Base-by-base conservation (phyloP, 1,140 invertebrate genomes). In the Neodiprion lecontei region DNA sequence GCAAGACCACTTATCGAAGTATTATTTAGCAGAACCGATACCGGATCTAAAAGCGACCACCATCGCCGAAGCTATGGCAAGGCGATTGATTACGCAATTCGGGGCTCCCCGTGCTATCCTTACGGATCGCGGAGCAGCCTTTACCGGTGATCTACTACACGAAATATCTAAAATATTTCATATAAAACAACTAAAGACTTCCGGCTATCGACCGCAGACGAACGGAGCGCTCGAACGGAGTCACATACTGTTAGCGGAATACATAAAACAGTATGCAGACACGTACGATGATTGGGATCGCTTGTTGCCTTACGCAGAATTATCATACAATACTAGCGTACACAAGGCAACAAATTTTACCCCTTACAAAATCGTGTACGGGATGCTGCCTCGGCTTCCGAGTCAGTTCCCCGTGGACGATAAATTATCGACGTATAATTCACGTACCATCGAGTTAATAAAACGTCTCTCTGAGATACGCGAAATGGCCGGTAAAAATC, bases 1-100 rank as follows among this genome's bases (percentile, higher is more conserved):
- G 10, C 79, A 83, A 75, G 80, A 83, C 74, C 78, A 83, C 73
- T 72, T 85, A 47, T 77, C 79, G 0, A 85, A 84, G 75, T 80
- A 77, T 75, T 78, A 75, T 8, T 28, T 67, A 5, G 79, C 80
- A 5, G 48, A 72, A 10, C 48, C 78, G 10, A 0, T 84, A 17
- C 76, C 73, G n/a, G 76, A 80, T 77, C 74, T 80, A 40, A 72
- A 76, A 66, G 74, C 81, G 21, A 72, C 72, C 66, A 79, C 79
- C 40, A 75, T 83, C 40, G 78, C 82, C 17, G 17, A 17, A 17
- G 17, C 17, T 17, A 17, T 17, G 17, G 17, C 17, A 17, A 17
- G 17, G 17, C 3, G 48, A 79, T 48, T 79, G 21, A 77, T 84
- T 65, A 67, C n/a, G 10, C 74, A 72, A 11, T 84, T 76, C 69